Evolutionary conservation across 2,888 invertebrate genomes (phyloP).

Genomic region (Adelphocoris suturalis): DNA sequence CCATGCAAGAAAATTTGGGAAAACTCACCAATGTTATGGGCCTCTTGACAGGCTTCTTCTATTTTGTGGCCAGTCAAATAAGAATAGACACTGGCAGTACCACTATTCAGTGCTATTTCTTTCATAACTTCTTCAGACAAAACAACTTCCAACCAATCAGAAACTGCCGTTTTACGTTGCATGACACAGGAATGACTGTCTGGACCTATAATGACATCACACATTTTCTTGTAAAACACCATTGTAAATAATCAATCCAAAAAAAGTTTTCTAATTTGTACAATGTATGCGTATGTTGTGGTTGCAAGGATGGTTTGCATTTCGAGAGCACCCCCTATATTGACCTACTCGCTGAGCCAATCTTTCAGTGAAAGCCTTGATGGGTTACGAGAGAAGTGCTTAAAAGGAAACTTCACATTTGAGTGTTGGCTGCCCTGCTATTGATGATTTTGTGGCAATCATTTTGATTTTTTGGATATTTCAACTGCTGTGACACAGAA

Average conservation of each 20-base stretch:
- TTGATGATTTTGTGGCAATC: too few relatives aligned
- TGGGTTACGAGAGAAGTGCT: too few relatives aligned
- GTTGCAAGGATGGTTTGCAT: too few relatives aligned
- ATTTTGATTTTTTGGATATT: too few relatives aligned
- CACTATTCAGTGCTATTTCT: slow-evolving; percentile 77
- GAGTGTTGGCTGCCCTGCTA: too few relatives aligned
- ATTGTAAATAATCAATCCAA: not conserved
- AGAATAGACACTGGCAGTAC: slow-evolving; percentile 78
- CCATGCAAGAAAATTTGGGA: not conserved
- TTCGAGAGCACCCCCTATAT: too few relatives aligned
- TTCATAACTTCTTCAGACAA: slow-evolving; percentile 79
- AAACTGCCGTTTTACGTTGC: slow-evolving; percentile 82
- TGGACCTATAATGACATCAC: slow-evolving; percentile 57
- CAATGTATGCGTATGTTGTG: too few relatives aligned
- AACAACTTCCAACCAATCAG: slow-evolving; percentile 83
- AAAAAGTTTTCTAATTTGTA: too few relatives aligned
- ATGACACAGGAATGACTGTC: slow-evolving; percentile 70
- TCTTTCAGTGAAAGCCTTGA: too few relatives aligned
- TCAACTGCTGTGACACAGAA: too few relatives aligned
- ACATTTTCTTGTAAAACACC: not conserved
- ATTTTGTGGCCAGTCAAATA: slow-evolving; percentile 79
- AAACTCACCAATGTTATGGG: slow-evolving; percentile 76
- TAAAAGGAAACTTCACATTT: too few relatives aligned
- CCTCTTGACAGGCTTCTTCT: slow-evolving; percentile 79
- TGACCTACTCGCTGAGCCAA: too few relatives aligned